These are phyloP conservation scores for Paramisgurnus dabryanus DNA, from an alignment of 2,113 vertebrate genomes.

Conservation along the genomic window DNA sequence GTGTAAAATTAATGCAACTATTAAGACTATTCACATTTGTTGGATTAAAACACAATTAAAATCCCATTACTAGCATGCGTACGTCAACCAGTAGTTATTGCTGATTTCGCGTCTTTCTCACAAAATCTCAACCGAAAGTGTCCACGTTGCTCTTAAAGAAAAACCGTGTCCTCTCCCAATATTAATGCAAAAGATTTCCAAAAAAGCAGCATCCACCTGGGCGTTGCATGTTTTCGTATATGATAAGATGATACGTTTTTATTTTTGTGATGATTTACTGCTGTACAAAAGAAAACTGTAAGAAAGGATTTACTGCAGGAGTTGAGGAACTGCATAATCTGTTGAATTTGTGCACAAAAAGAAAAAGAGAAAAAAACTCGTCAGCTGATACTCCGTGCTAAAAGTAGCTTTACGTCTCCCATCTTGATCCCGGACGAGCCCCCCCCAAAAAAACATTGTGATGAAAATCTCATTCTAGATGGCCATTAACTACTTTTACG, in stretches of 20 bases:
- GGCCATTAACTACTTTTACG: too few relatives aligned
- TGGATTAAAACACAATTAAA: constrained; percentile 14
- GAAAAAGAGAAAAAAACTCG: background rate
- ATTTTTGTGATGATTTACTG: background rate
- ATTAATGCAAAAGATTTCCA: background rate
- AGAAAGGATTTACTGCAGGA: background rate
- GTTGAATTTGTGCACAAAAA: background rate
- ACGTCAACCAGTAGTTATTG: constrained; percentile 45
- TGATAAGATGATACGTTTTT: constrained; percentile 9
- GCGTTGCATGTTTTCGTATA: constrained; percentile 37
- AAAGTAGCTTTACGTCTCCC: too few relatives aligned
- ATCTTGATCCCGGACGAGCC: background rate
- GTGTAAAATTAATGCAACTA: background rate
- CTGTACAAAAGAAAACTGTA: constrained; percentile 31
- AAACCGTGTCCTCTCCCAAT: background rate
- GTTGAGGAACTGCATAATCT: background rate
- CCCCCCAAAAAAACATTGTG: background rate
- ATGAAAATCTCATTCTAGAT: background rate
- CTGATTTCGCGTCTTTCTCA: constrained; percentile 16
- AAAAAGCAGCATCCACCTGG: constrained; percentile 35
- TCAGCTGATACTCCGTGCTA: too few relatives aligned
- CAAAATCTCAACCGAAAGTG: constrained; percentile 11
- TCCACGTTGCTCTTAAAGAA: background rate
- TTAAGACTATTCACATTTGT: constrained; percentile 34
- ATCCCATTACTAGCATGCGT: background rate